A percentile compares a stretch with the other conserved stretches of the same genome.
These are phyloP conservation scores for Datnioides undecimradiatus DNA, from an alignment of 2,113 vertebrate species.

Conservation along the genomic window DNA sequence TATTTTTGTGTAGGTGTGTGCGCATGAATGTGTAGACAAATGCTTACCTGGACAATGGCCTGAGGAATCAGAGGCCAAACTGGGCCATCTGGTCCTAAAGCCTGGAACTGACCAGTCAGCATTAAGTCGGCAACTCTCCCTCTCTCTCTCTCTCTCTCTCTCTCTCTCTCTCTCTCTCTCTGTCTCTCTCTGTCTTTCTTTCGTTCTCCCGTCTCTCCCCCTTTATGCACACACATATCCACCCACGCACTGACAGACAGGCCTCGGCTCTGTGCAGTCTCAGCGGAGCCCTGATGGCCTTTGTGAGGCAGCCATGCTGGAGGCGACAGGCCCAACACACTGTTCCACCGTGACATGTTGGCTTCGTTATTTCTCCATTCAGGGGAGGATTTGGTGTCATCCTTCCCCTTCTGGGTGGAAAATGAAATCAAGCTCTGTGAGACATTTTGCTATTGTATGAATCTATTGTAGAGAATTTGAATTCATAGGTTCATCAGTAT, in stretches of 20 bases:
- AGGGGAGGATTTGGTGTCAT: conserved; percentile 56
- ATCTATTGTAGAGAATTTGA: conserved; percentile 28
- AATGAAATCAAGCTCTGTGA: conserved; percentile 52
- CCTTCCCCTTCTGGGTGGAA: conserved; percentile 40
- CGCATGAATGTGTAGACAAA: background rate
- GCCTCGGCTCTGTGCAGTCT: conserved; percentile 54
- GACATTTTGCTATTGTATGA: conserved; percentile 40
- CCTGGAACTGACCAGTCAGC: conserved; percentile 73
- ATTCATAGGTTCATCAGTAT: conserved; percentile 35
- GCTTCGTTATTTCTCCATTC: conserved; percentile 68
- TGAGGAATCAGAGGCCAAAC: conserved; percentile 65
- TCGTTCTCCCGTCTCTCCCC: background rate
- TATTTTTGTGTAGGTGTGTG: background rate
- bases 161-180: background rate
- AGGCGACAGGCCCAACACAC: conserved; percentile 58
- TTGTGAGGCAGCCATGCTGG: conserved; percentile 69
- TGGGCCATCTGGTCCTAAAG: conserved; percentile 72
- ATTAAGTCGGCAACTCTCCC: conserved; percentile 41
- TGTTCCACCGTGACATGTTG: conserved; percentile 61
- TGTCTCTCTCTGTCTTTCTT: background rate
- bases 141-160: background rate
- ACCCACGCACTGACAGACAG: conserved; percentile 66
- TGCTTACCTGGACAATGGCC: conserved; percentile 54
- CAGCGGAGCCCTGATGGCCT: conserved; percentile 65
- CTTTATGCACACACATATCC: conserved; percentile 40